Base-by-base conservation (phyloP, 1,140 invertebrate species). In the Aphelenchoides avenae region DNA sequence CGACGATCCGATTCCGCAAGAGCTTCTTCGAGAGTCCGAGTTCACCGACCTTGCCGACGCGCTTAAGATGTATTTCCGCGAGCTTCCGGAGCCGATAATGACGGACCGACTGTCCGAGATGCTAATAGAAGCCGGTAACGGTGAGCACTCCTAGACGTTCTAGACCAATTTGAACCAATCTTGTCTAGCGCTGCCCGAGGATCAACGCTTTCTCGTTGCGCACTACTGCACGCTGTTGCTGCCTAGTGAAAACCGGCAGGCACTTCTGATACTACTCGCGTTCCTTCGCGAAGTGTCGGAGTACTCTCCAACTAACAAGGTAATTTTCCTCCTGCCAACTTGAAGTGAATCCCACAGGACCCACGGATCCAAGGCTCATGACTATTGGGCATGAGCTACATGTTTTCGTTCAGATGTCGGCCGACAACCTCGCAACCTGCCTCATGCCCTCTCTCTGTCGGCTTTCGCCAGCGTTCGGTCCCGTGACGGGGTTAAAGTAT, bases 401-500 rank as follows among this genome's bases (percentile, higher is more conserved):
- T 18, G 22, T 51, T 7, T 48, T 7, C n/a, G 40, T 51, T 52
- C 3, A 59, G 46, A 60, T 60, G 57, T 51, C 24, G 29, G 26
- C 43, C 22, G 27, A 37, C 22, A 61, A 58, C 36, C 33, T 60
- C 26, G 57, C 57, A 13, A 60, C 57, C 4, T 60, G 57, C 63
- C 43, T 50, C 29, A 60, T 60, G 57, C 57, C 57, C 1, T 61
- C 57, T n/a, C 59, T 60, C 15, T 60, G 56, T 46, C 36, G 36
- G 7, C 39, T 58, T 29, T 40, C 53, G 11, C 31, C 53, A 18
- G 18, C 24, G 26, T 52, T 51, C 48, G 33, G 18, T 22, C 13
- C 11, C 20, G 22, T 27, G 36, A n/a, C 26, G 36, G 15, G 22
- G 52, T 5, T 18, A 54, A n/a, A 53, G 26, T 54, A 29, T 13